Percentiles rank a stretch among this genome's conserved stretches.
phyloP scores from a whole-genome alignment of 2,113 vertebrate genomes.

The Poicephalus meyeri region DNA sequence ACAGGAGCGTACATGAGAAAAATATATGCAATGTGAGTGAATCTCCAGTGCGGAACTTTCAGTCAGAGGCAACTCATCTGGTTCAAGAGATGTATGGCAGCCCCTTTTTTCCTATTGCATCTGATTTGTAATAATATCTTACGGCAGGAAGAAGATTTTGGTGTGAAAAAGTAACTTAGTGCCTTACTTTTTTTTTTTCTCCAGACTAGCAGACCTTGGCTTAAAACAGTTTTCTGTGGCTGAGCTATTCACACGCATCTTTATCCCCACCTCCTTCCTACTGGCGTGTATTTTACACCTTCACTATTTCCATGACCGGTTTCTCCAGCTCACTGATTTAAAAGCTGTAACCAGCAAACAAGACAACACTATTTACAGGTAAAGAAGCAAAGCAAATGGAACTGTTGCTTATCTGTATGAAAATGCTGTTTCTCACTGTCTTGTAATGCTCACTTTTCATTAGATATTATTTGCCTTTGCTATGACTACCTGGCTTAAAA shows the following conservation, averaged over 20 bases:
- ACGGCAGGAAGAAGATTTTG: neutral
- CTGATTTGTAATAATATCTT: neutral
- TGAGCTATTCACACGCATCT: conserved; percentile 90
- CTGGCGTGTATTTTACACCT: conserved; percentile 94
- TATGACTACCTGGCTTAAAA: neutral
- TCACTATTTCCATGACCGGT: conserved; percentile 95
- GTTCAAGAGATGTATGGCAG: neutral
- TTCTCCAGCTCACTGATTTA: conserved; percentile 94
- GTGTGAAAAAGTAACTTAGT: neutral
- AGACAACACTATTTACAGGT: conserved; percentile 95
- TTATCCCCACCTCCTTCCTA: conserved; percentile 95
- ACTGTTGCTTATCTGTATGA: neutral
- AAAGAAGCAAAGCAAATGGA: conserved; percentile 14
- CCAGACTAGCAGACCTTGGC: conserved; percentile 87
- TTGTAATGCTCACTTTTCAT: neutral
- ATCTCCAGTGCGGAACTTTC: neutral
- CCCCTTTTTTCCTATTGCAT: neutral
- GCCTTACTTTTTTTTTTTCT: neutral
- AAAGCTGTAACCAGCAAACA: conserved; percentile 93
- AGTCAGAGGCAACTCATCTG: neutral
- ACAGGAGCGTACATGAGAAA: neutral
- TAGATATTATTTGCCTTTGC: neutral
- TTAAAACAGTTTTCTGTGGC: conserved; percentile 80
- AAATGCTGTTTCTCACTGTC: neutral
- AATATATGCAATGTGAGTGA: neutral